Evolutionary conservation across 2,113 vertebrate species (phyloP).

Genomic region (Hassar affinis): DNA sequence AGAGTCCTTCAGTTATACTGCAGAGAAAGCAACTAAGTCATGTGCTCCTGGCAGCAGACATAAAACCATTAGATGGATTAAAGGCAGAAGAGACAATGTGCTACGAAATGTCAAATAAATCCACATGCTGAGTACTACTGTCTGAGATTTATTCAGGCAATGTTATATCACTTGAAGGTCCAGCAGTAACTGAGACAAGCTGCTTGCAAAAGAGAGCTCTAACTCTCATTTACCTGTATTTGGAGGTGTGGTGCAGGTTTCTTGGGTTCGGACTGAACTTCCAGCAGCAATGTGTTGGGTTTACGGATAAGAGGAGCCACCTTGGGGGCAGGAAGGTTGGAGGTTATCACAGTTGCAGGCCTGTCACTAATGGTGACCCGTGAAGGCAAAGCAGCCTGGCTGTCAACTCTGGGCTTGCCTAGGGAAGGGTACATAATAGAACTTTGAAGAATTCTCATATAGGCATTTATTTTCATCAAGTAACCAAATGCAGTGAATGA

Average conservation of each 20-base stretch:
- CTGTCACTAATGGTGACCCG: slow-evolving; percentile 59
- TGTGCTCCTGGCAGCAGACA: neutral
- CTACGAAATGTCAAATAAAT: slow-evolving; percentile 11
- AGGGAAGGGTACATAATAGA: slow-evolving; percentile 18
- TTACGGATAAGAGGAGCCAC: slow-evolving; percentile 57
- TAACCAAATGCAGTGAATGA: no score
- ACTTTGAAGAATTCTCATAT: neutral
- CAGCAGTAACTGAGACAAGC: neutral
- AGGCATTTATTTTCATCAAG: no score
- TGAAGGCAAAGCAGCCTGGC: slow-evolving; percentile 61
- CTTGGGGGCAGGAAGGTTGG: slow-evolving; percentile 67
- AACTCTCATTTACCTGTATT: slow-evolving; percentile 73
- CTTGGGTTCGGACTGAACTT: slow-evolving; percentile 72
- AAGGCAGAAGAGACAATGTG: slow-evolving; percentile 6
- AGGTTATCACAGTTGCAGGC: slow-evolving; percentile 69
- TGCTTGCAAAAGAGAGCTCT: neutral
- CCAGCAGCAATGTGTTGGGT: slow-evolving; percentile 68
- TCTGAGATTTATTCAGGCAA: neutral
- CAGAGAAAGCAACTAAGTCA: neutral
- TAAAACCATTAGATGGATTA: neutral
- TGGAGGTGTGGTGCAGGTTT: slow-evolving; percentile 71
- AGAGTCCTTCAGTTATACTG: slow-evolving; percentile 11
- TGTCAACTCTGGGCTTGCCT: slow-evolving; percentile 79
- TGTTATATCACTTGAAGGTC: neutral
- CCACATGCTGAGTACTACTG: neutral